These are phyloP conservation scores for Apamea monoglypha DNA, from an alignment of 2,888 invertebrate species.

Conservation along the genomic window DNA sequence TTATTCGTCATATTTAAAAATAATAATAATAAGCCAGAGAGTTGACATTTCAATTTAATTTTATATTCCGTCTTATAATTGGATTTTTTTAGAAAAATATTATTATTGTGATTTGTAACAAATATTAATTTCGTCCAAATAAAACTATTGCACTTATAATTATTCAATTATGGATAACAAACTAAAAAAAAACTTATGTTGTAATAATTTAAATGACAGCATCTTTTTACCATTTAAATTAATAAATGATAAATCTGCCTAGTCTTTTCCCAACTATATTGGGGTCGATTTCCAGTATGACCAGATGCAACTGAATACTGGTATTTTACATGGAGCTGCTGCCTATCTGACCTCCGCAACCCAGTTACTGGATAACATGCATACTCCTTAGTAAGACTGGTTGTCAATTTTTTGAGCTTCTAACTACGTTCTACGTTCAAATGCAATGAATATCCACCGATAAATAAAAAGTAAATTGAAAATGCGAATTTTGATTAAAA, in stretches of 20 bases:
- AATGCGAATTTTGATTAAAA: constrained; percentile 42
- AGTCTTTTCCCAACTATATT: background rate
- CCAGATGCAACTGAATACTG: background rate
- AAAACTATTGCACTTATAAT: background rate
- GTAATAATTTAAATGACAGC: background rate
- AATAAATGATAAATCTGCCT: background rate
- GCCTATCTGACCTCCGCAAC: background rate
- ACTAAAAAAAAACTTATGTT: background rate
- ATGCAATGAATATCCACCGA: constrained; percentile 20
- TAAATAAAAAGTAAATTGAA: background rate
- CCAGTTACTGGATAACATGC: background rate
- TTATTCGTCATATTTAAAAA: background rate
- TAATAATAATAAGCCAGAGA: background rate
- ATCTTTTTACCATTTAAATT: constrained; percentile 4
- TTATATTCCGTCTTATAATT: background rate
- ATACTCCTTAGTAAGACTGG: background rate
- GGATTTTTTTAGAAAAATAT: background rate
- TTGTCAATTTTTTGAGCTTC: background rate
- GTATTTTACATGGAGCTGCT: background rate
- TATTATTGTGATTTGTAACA: background rate
- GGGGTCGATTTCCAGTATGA: background rate
- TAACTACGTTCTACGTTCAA: background rate
- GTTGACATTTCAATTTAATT: background rate
- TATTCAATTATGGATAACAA: background rate
- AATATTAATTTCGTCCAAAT: constrained; percentile 29